Evolutionary conservation across 2,797 vertebrate species (phyloP).

Genomic region (Pristis pectinata): DNA sequence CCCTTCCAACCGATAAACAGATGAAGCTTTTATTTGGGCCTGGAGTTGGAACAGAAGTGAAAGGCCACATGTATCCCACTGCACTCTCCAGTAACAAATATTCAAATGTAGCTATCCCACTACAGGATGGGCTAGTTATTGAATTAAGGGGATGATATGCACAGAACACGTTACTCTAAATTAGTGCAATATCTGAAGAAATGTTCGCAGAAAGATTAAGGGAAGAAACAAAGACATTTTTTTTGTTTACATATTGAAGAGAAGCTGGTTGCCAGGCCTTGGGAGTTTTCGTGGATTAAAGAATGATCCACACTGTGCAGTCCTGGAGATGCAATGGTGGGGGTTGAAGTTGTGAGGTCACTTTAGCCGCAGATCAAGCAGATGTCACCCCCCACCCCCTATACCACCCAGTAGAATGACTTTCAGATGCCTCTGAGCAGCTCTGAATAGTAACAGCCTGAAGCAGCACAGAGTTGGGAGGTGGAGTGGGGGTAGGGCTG

Average conservation of each 20-base stretch:
- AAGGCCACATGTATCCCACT: not conserved
- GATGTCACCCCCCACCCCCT: not conserved
- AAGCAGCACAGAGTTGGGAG: not conserved
- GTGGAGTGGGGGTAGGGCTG: not conserved
- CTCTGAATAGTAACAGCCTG: not conserved
- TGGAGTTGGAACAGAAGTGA: not conserved
- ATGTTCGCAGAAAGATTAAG: not conserved
- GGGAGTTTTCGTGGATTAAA: not conserved
- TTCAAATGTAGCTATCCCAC: not conserved
- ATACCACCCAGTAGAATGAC: not conserved
- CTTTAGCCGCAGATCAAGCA: not conserved
- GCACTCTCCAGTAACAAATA: not conserved
- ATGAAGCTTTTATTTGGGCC: not conserved
- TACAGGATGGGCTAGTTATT: not conserved
- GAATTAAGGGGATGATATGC: not conserved
- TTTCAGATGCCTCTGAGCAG: not conserved
- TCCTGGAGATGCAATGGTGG: not conserved
- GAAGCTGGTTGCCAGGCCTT: not conserved
- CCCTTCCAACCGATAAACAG: not conserved
- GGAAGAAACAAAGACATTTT: not conserved
- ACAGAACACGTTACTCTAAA: not conserved
- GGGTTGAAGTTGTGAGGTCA: constrained; percentile 1
- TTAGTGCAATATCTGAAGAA: too few species aligned
- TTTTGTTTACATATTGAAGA: not conserved
- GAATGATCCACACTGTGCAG: not conserved